Evolutionary conservation across 2,888 invertebrate genomes (phyloP).

Genomic region (Apotomis capreana): DNA sequence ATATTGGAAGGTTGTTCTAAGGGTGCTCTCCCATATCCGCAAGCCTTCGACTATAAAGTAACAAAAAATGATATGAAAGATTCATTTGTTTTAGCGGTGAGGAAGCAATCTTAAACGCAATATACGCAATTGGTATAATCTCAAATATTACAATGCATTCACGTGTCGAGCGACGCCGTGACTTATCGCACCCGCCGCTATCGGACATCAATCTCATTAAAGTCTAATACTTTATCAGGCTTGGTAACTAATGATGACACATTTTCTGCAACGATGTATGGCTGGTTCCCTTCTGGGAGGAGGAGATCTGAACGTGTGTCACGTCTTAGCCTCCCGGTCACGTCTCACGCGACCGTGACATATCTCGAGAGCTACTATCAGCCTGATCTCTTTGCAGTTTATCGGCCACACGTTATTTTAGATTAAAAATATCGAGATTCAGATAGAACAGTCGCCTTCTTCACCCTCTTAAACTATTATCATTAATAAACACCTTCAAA

Average conservation of each 20-base stretch:
- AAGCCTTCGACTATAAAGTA: no score
- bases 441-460: no score
- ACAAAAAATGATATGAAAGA: no score
- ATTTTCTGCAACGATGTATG: not conserved
- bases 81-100: no score
- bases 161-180: not conserved
- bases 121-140: no score
- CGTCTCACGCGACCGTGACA: slow-evolving; percentile 31
- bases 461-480: no score
- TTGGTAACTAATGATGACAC: not conserved
- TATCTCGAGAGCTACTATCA: slow-evolving; percentile 26
- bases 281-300: not conserved
- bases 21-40: no score
- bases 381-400: slow-evolving; percentile 13
- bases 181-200: not conserved
- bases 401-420: slow-evolving; percentile 5
- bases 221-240: not conserved
- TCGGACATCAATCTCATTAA: not conserved
- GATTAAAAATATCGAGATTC: slow-evolving; percentile 2
- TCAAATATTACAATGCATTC: not conserved
- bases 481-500: no score
- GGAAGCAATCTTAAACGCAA: no score
- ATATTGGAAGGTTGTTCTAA: no score
- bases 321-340: slow-evolving; percentile 10
- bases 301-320: slow-evolving; percentile 6